Evolutionary conservation across 2,888 invertebrate species (phyloP), one percentile per base, ranked within the genome.

Genomic region (Romanomermis culicivorax): DNA sequence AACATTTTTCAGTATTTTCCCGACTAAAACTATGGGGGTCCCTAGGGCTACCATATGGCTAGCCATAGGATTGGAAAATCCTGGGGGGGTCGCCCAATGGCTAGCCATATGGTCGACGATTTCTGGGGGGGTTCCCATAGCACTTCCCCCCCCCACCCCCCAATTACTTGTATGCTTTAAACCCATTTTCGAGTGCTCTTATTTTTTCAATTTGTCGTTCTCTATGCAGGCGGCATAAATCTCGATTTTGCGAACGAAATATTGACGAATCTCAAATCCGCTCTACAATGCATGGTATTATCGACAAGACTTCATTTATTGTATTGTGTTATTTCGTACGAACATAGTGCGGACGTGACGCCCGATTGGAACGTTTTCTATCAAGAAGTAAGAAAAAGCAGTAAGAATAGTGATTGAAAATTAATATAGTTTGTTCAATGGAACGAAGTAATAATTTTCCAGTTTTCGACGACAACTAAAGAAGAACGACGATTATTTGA

Each of bases 271-370:
- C 72, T 91, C 57, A 73, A 77, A 58, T 68, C 70, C 53, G 86
- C 85, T 0, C 79, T 83, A 60, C 74, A 76, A 51, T 78, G 80
- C 51, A 72, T 93, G 55, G 83, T 88, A 17, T 74, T 93, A 50
- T 71, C 80, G 62, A 83, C 83, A 61, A 78, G 80, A 64, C 76
- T 88, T 42, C 93, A 95, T 71, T 74, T 95, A 24, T 72, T 93
- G 52, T 89, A 83, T 72, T 73, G 91, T 30, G 81, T 89, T 55
- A 82, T 86, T 24, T 83, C 85, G 17, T 79, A 84, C 67, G 80
- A 82, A 64, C 69, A 79, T 57, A 69, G 75, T 1, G 76, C 57
- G 2, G 57, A 56, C 17, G 20, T 56, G 2, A 17, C 11, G 20
- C 49, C 49, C 2, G 56, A 56, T 20, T 56, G 56, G 56, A 43